These are phyloP conservation scores for Silurus lanzhouensis DNA, from an alignment of 2,797 vertebrate species.

Conservation along the genomic window DNA sequence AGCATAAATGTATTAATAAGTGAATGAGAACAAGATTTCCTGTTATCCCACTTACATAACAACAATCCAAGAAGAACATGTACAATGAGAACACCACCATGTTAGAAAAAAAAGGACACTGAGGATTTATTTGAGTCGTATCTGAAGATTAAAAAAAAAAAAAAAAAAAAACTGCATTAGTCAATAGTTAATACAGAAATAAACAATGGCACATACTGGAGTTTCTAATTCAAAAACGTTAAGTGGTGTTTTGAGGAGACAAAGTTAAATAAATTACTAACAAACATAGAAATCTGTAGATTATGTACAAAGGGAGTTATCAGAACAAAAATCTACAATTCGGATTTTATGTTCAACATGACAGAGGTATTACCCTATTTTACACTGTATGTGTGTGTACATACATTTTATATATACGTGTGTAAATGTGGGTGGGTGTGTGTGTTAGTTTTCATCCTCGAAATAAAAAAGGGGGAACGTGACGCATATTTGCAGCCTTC, in stretches of 20 bases:
- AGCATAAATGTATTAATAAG: not conserved
- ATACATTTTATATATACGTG: not conserved
- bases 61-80: constrained; percentile 7
- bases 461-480: constrained; percentile 36
- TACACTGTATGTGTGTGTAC: constrained; percentile 62
- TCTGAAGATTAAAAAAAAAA: constrained; percentile 55
- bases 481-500: constrained; percentile 54
- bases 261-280: constrained; percentile 86
- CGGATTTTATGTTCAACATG: constrained; percentile 67
- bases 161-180: constrained; percentile 66
- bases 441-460: constrained; percentile 48
- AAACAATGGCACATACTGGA: constrained; percentile 79
- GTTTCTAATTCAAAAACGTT: constrained; percentile 75
- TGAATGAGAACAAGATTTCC: not conserved
- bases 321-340: constrained; percentile 76
- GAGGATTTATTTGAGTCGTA: constrained; percentile 64
- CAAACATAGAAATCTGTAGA: constrained; percentile 82
- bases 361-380: constrained; percentile 73
- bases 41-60: constrained; percentile 1
- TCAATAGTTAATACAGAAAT: constrained; percentile 78
- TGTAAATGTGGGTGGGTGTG: no score
- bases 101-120: constrained; percentile 57
- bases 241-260: constrained; percentile 74
- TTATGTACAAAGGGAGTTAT: constrained; percentile 81
- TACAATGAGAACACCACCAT: constrained; percentile 53